Evolutionary conservation across 2,113 vertebrate species (phyloP), one percentile per base, ranked within the genome.

Genomic region (Globicephala melas): DNA sequence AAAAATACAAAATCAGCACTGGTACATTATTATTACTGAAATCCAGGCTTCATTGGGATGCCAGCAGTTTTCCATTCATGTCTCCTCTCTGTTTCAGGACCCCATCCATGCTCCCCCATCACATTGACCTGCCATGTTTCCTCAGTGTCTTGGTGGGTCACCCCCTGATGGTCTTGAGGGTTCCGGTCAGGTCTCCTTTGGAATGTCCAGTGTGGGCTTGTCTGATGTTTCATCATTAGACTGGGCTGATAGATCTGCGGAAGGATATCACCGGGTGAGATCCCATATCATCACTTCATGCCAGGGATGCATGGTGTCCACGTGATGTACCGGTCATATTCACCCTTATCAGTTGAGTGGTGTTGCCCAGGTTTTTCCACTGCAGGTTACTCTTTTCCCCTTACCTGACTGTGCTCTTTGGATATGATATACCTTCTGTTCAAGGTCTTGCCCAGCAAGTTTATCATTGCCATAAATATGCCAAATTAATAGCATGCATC

Each of bases 291-390:
- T 23, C 36, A 8, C 5, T 14, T 8, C 17, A 8, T 0, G 3
- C 38, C 62, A 21, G 5, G 8, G 36, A 17, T 8, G 73, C 31
- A 13, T 44, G 44, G 44, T 18, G 60, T n/a, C 28, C 33, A 23
- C 0, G 0, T 1, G 20, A 4, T 11, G 7, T 0, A 2, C 3
- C 3, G 23, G 3, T 20, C 11, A 0, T 31, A 20, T 13, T 4
- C 44, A 6, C 60, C 5, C 71, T 63, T 38, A 23, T 20, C 41
- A 14, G 86, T 8, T 8, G 25, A 31, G 38, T 28, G 20, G 38
- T 12, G 23, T n/a, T 5, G 0, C 13, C 55, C 70, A 18, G 68
- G 14, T 1, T 1, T 26, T 33, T 89, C 36, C 26, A 50, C 25
- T 11, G 33, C 10, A 33, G 36, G 53, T 18, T 15, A 12, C 1